phyloP scores from a whole-genome alignment of 1,140 invertebrate species.

The Archegozetes longisetosus region DNA sequence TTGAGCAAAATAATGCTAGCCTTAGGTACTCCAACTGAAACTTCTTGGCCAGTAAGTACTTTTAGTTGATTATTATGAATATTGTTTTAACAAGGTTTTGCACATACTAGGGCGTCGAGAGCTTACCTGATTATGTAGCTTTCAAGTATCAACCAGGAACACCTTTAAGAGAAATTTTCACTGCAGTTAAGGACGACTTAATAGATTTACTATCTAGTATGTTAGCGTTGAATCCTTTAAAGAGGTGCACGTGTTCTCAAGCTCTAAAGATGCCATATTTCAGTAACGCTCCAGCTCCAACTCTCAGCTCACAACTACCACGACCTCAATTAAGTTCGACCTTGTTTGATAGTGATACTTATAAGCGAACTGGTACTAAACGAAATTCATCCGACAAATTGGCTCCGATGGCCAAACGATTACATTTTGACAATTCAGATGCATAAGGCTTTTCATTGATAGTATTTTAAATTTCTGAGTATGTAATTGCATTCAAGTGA shows the following conservation, averaged over 20 bases:
- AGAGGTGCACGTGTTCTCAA: slow-evolving; percentile 57
- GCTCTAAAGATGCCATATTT: slow-evolving; percentile 34
- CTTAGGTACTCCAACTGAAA: slow-evolving; percentile 75
- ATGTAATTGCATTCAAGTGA: too few relatives aligned
- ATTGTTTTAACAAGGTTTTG: slow-evolving; percentile 2
- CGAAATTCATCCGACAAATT: slow-evolving; percentile 6
- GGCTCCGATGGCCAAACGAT: slow-evolving; percentile 6
- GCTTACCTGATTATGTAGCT: slow-evolving; percentile 76
- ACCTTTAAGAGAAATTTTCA: slow-evolving; percentile 80
- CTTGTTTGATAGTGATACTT: slow-evolving; percentile 30
- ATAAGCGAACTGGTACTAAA: background rate
- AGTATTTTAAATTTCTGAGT: too few relatives aligned
- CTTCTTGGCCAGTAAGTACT: slow-evolving; percentile 61
- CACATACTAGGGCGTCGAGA: slow-evolving; percentile 48
- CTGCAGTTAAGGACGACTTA: slow-evolving; percentile 84
- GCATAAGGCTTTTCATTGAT: too few relatives aligned
- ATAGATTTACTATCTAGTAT: slow-evolving; percentile 61
- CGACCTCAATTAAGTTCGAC: slow-evolving; percentile 46
- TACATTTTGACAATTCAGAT: slow-evolving; percentile 13
- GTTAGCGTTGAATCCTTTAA: slow-evolving; percentile 65
- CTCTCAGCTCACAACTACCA: slow-evolving; percentile 58
- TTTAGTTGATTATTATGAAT: slow-evolving; percentile 1
- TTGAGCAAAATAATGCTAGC: slow-evolving; percentile 84
- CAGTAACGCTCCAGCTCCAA: slow-evolving; percentile 75
- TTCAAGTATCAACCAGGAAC: slow-evolving; percentile 64